Conservation (phyloP, 2,797 vertebrate species). For the Chrysolophus pictus region DNA sequence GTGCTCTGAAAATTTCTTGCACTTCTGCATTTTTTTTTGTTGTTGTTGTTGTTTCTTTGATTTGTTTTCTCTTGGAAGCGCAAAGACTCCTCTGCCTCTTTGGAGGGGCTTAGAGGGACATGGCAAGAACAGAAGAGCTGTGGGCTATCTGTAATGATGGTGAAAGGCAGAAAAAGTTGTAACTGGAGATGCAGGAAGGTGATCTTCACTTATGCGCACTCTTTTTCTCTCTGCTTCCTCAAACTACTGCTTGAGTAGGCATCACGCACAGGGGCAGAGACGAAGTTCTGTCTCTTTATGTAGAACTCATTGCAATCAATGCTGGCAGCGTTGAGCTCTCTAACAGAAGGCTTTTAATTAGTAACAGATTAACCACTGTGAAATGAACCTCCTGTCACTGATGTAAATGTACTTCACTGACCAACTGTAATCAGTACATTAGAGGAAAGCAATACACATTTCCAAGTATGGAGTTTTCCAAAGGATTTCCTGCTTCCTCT, state of each 20-base stretch:
- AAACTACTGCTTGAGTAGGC: not conserved
- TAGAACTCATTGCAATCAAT: not conserved
- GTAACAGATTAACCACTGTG: not conserved
- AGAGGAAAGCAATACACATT: not conserved
- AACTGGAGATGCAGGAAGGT: not conserved
- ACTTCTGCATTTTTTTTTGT: not conserved
- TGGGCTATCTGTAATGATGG: rapidly evolving
- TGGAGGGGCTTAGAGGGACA: not conserved
- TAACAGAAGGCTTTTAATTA: not conserved
- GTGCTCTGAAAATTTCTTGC: not conserved
- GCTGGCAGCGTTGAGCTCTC: not conserved
- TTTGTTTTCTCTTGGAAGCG: not conserved
- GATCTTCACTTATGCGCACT: not conserved
- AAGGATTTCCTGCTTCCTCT: not conserved
- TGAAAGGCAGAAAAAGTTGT: not conserved
- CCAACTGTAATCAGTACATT: not conserved
- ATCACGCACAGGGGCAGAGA: not conserved
- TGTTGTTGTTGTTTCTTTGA: not conserved
- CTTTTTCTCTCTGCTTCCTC: not conserved
- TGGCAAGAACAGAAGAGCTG: not conserved
- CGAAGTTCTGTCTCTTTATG: not conserved
- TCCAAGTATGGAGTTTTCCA: not conserved
- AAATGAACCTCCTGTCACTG: not conserved
- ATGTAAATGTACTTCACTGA: not conserved
- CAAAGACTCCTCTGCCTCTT: not conserved